Evolutionary conservation across 2,888 invertebrate species (phyloP).

Genomic region (Sylvicola cinctus): DNA sequence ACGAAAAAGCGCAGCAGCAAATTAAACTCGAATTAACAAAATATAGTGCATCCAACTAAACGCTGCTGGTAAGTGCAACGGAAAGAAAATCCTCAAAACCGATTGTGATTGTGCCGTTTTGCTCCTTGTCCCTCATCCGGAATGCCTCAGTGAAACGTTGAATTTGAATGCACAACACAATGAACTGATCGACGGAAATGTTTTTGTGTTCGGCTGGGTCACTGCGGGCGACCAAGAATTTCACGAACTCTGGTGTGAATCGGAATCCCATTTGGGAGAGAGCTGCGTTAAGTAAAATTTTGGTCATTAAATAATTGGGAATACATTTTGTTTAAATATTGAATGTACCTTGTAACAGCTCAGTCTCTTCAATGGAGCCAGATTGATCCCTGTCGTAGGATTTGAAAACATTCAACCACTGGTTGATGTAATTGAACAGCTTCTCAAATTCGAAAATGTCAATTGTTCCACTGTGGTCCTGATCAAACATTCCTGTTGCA

Average conservation of each 20-base stretch:
- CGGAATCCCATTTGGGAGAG: conserved; percentile 76
- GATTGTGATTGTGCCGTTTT: conserved; percentile 64
- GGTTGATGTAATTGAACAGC: conserved; percentile 69
- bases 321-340: not conserved
- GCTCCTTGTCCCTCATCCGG: conserved; percentile 51
- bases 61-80: conserved; percentile 38
- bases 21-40: too few species aligned
- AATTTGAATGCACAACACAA: conserved; percentile 72
- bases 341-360: conserved; percentile 45
- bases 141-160: conserved; percentile 81
- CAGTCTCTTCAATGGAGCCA: conserved; percentile 61
- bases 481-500: conserved; percentile 69
- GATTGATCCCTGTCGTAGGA: conserved; percentile 72
- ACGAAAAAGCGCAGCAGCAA: too few species aligned
- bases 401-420: conserved; percentile 71
- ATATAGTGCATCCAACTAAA: conserved; percentile 29
- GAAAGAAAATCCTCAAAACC: conserved; percentile 81
- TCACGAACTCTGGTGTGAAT: conserved; percentile 57
- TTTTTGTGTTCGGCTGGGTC: conserved; percentile 39
- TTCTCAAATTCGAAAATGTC: conserved; percentile 69
- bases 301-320: not conserved
- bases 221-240: conserved; percentile 45
- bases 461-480: conserved; percentile 64
- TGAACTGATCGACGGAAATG: conserved; percentile 70
- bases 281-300: conserved; percentile 32